phyloP scores from a whole-genome alignment of 2,113 vertebrate genomes.

The Leptosomus discolor region DNA sequence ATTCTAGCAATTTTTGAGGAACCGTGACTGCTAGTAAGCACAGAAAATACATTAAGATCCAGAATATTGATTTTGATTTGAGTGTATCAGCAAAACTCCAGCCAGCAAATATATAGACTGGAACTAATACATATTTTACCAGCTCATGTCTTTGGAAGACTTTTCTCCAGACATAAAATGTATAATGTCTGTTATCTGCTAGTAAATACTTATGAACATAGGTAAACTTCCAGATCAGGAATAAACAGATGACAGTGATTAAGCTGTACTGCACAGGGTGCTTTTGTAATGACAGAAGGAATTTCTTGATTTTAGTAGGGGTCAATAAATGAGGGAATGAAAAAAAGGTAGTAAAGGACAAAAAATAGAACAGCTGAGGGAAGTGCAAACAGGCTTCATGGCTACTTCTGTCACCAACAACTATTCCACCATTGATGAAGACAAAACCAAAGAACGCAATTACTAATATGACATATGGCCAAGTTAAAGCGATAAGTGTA shows the following conservation, averaged over 20 bases:
- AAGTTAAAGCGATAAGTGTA: constrained; percentile 72
- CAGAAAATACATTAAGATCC: constrained; percentile 83
- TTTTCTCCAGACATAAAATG: constrained; percentile 93
- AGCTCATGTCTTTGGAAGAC: constrained; percentile 86
- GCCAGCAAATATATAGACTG: constrained; percentile 86
- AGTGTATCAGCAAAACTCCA: constrained; percentile 89
- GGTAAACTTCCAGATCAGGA: constrained; percentile 92
- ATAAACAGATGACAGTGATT: constrained; percentile 60
- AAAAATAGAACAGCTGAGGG: constrained; percentile 93
- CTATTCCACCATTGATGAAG: constrained; percentile 86
- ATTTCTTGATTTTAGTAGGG: constrained; percentile 74
- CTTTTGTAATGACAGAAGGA: constrained; percentile 77
- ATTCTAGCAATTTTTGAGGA: constrained; percentile 94
- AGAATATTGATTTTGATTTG: constrained; percentile 87
- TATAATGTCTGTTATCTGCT: constrained; percentile 95
- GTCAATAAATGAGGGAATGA: constrained; percentile 82
- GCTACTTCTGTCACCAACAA: constrained; percentile 88
- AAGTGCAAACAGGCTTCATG: constrained; percentile 91
- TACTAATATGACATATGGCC: constrained; percentile 83
- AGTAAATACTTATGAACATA: constrained; percentile 90
- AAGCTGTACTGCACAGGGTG: constrained; percentile 77
- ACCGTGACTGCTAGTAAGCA: constrained; percentile 83
- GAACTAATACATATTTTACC: constrained; percentile 85
- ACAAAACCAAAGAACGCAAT: constrained; percentile 80
- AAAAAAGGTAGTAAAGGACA: constrained; percentile 87